Percentiles rank a stretch among this genome's conserved stretches.
Conservation (phyloP, 30 jellyfish, hydroid and myxozoan genomes). For the Aurelia sp. region DNA sequence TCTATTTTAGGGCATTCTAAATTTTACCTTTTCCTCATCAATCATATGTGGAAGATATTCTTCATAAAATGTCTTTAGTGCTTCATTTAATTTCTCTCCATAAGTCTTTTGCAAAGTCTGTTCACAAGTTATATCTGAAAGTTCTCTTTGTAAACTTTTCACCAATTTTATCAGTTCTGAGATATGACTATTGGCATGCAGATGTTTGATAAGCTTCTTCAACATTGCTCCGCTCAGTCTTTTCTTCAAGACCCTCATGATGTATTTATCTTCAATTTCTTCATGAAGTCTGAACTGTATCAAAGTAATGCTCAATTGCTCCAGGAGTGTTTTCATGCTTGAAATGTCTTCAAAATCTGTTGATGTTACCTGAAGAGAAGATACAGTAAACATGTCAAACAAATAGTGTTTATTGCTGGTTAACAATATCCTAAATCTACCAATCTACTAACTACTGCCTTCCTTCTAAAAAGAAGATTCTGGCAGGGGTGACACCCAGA, state of each 20-base stretch:
- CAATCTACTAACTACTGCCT: too few relatives aligned
- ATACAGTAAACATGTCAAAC: too few relatives aligned
- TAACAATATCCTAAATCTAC: too few relatives aligned
- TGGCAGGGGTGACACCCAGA: too few relatives aligned
- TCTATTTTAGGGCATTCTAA: too few relatives aligned
- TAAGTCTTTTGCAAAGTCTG: constrained; percentile 38
- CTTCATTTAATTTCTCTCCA: constrained; percentile 68
- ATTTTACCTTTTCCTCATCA: constrained; percentile 92
- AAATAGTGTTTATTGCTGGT: too few relatives aligned
- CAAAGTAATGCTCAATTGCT: constrained; percentile 68
- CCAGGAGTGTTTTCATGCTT: constrained; percentile 68
- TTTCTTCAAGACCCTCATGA: constrained; percentile 82
- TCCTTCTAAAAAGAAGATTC: too few relatives aligned
- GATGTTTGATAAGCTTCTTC: constrained; percentile 75
- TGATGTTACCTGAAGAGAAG: constrained; percentile 59
- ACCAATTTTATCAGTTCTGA: constrained; percentile 76
- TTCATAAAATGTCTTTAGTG: constrained; percentile 72
- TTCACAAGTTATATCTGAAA: constrained; percentile 49
- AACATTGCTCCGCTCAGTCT: constrained; percentile 75
- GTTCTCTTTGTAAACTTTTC: constrained; percentile 53
- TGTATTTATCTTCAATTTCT: constrained; percentile 93
- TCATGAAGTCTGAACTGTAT: constrained; percentile 80
- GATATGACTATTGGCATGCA: constrained; percentile 89
- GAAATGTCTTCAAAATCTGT: constrained; percentile 80
- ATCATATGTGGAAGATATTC: constrained; percentile 96